A percentile compares a stretch with the other conserved stretches of the same genome.
Conservation (phyloP, 2,888 invertebrate species). For the Lochmaea crataegi region DNA sequence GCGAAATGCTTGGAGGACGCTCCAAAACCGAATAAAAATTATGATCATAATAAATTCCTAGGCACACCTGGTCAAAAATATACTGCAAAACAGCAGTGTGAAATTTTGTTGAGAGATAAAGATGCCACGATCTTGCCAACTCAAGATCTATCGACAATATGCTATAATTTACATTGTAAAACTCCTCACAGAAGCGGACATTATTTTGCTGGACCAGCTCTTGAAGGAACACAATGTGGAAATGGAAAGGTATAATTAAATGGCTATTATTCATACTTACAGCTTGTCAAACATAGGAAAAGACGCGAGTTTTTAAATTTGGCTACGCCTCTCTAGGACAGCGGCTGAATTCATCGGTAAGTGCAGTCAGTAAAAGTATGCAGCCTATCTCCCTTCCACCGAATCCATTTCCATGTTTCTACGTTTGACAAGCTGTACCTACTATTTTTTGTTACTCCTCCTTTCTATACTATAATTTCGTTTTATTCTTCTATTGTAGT, state of each 20-base stretch:
- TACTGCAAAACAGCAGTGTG: slow-evolving; percentile 81
- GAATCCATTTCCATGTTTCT: too few species aligned
- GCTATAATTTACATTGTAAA: slow-evolving; percentile 77
- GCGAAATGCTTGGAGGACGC: slow-evolving; percentile 75
- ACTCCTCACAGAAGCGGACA: slow-evolving; percentile 79
- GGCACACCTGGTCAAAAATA: slow-evolving; percentile 77
- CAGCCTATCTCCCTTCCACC: too few species aligned
- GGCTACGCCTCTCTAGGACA: too few species aligned
- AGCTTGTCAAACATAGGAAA: not conserved
- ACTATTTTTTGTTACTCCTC: too few species aligned
- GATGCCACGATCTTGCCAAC: slow-evolving; percentile 71
- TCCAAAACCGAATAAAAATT: slow-evolving; percentile 65
- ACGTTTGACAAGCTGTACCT: too few species aligned
- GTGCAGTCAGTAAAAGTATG: too few species aligned
- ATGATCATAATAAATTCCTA: slow-evolving; percentile 73
- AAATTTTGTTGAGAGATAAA: slow-evolving; percentile 75
- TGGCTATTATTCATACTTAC: not conserved
- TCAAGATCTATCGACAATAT: slow-evolving; percentile 66
- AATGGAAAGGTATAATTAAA: slow-evolving; percentile 67
- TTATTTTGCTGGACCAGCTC: slow-evolving; percentile 84
- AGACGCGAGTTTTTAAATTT: not conserved
- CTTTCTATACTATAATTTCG: not conserved
- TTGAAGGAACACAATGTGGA: slow-evolving; percentile 83
- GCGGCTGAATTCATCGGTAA: too few species aligned
- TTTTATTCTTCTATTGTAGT: slow-evolving; percentile 63